phyloP scores from a whole-genome alignment of 1,140 invertebrate genomes.

The Trissolcus basalis region DNA sequence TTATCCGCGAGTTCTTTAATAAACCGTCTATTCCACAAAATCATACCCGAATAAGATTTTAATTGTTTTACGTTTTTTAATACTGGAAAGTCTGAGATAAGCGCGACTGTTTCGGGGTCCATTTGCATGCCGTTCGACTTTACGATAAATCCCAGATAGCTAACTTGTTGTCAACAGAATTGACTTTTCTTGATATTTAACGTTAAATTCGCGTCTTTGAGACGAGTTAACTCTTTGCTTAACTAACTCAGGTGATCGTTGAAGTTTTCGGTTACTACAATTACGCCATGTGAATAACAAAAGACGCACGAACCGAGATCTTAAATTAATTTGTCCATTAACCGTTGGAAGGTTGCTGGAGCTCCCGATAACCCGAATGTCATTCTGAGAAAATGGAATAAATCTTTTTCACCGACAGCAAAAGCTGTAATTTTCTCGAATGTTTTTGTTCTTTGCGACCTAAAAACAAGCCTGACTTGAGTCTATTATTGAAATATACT shows the following conservation, averaged over 20 bases:
- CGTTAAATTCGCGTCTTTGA: conserved; percentile 35
- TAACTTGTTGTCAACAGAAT: conserved; percentile 42
- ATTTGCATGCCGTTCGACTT: conserved; percentile 40
- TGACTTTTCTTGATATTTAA: conserved; percentile 45
- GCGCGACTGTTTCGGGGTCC: conserved; percentile 59
- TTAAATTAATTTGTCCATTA: neutral
- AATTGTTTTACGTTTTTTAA: conserved; percentile 51
- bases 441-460: conserved; percentile 33
- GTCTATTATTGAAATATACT: conserved; percentile 53
- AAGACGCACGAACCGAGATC: conserved; percentile 14
- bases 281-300: conserved; percentile 32
- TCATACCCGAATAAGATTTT: conserved; percentile 55
- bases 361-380: conserved; percentile 65
- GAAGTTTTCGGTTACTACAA: conserved; percentile 15
- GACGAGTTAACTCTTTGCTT: conserved; percentile 25
- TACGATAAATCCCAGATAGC: conserved; percentile 62
- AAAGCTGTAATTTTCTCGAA: conserved; percentile 27
- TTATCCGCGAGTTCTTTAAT: conserved; percentile 22
- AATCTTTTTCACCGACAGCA: conserved; percentile 11
- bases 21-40: conserved; percentile 58
- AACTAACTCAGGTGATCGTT: conserved; percentile 47
- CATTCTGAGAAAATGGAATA: conserved; percentile 58
- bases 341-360: conserved; percentile 35
- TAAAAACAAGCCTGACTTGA: conserved; percentile 61
- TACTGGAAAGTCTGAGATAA: conserved; percentile 55